Evolutionary conservation across 1,140 invertebrate genomes (phyloP).

Genomic region (Melipona quadrifasciata): DNA sequence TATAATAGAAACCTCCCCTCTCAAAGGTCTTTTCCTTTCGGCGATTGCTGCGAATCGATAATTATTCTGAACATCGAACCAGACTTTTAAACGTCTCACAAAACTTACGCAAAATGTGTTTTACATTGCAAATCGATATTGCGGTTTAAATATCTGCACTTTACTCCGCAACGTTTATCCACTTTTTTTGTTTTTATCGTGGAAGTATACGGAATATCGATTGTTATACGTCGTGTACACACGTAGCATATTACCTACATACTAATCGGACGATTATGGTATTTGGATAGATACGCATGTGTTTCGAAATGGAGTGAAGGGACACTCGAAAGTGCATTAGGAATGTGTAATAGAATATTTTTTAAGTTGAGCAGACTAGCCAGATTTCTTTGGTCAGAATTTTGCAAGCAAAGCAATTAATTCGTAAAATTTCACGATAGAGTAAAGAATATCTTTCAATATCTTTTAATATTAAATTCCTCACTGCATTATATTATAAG

Average conservation of each 20-base stretch:
- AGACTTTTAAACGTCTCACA: background rate
- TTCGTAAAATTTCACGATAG: no score
- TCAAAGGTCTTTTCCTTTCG: background rate
- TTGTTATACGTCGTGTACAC: no score
- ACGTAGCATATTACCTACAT: no score
- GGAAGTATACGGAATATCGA: background rate
- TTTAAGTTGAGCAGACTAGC: background rate
- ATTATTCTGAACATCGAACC: background rate
- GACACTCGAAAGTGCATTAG: background rate
- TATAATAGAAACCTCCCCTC: background rate
- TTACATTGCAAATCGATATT: background rate
- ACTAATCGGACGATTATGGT: no score
- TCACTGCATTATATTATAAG: no score
- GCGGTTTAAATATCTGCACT: background rate
- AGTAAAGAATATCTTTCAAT: no score
- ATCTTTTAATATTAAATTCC: no score
- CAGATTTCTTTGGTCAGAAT: background rate
- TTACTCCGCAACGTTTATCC: no score
- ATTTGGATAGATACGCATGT: background rate
- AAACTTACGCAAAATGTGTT: background rate
- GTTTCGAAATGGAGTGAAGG: background rate
- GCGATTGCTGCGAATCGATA: background rate
- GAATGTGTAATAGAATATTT: background rate
- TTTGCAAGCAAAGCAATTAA: background rate
- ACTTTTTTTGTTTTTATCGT: background rate